A percentile compares a stretch with the other conserved stretches of the same genome.
Conservation (phyloP, 2,113 vertebrate species). For the Emydura subglobosa region DNA sequence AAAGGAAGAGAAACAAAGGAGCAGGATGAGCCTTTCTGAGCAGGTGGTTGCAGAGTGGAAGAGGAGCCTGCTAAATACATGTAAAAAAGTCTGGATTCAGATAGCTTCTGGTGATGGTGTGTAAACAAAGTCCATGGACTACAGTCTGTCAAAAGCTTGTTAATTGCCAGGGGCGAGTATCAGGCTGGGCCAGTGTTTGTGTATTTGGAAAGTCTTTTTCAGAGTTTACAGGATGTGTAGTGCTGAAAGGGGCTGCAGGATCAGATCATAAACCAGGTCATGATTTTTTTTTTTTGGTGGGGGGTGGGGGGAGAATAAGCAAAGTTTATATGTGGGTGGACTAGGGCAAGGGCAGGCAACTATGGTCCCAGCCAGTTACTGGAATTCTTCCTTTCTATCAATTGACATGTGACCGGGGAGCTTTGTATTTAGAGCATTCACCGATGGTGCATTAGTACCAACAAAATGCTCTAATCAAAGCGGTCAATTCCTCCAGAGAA, state of each 20-base stretch:
- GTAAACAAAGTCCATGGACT: not conserved
- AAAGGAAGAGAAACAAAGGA: not conserved
- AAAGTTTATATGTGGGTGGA: not conserved
- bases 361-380: not conserved
- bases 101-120: not conserved
- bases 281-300: not conserved
- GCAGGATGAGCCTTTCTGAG: not conserved
- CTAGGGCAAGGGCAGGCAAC: not conserved
- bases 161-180: not conserved
- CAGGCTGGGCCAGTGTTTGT: not conserved
- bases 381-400: not conserved
- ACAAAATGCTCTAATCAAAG: constrained; percentile 52
- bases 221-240: fast-evolving
- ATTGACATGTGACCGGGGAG: not conserved
- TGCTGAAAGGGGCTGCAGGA: not conserved
- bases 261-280: not conserved
- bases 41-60: fast-evolving
- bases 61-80: not conserved
- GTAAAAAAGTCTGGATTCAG: not conserved
- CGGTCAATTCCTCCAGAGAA: constrained; percentile 68
- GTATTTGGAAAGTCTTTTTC: not conserved
- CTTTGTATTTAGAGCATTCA: not conserved
- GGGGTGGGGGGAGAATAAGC: not conserved
- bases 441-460: constrained; percentile 64
- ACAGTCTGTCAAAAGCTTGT: not conserved